Evolutionary conservation across 2,888 invertebrate species (phyloP).

Genomic region (Acleris cristana): DNA sequence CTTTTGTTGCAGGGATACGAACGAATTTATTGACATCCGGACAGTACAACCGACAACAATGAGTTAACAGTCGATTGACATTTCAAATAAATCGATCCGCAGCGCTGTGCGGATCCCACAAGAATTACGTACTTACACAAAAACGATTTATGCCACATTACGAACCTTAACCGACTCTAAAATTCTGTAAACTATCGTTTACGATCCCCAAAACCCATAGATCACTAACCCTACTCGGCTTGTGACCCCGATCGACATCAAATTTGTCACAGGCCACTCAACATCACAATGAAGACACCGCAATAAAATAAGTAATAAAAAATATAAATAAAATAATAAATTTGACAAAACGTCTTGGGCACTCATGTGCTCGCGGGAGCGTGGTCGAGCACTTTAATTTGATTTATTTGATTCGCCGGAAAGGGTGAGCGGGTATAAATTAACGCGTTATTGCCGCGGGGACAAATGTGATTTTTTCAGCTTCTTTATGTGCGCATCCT

Average conservation of each 20-base stretch:
- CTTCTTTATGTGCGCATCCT: slow-evolving; percentile 16
- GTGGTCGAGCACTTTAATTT: slow-evolving; percentile 79
- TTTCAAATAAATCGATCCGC: slow-evolving; percentile 55
- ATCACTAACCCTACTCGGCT: slow-evolving; percentile 68
- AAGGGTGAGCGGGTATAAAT: slow-evolving; percentile 77
- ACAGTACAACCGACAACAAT: slow-evolving; percentile 49
- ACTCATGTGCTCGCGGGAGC: slow-evolving; percentile 73
- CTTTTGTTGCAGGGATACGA: neutral
- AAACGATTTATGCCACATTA: slow-evolving; percentile 72
- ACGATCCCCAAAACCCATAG: slow-evolving; percentile 68
- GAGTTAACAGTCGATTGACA: slow-evolving; percentile 65
- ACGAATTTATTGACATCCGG: slow-evolving; percentile 1
- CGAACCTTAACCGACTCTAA: slow-evolving; percentile 76
- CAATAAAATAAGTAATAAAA: slow-evolving; percentile 77
- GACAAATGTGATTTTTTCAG: slow-evolving; percentile 43
- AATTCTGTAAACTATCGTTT: slow-evolving; percentile 78
- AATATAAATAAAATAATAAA: slow-evolving; percentile 83
- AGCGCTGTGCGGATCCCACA: slow-evolving; percentile 62
- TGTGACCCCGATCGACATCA: slow-evolving; percentile 80
- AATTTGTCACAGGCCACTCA: slow-evolving; percentile 83
- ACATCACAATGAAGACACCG: slow-evolving; percentile 72
- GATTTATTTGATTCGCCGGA: slow-evolving; percentile 78
- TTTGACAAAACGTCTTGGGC: slow-evolving; percentile 84
- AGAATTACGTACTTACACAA: slow-evolving; percentile 59
- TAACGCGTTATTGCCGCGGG: slow-evolving; percentile 61